A percentile compares a stretch with the other conserved stretches of the same genome.
Conservation (phyloP, 2,113 vertebrate genomes). For the Rhinolophus sinicus region DNA sequence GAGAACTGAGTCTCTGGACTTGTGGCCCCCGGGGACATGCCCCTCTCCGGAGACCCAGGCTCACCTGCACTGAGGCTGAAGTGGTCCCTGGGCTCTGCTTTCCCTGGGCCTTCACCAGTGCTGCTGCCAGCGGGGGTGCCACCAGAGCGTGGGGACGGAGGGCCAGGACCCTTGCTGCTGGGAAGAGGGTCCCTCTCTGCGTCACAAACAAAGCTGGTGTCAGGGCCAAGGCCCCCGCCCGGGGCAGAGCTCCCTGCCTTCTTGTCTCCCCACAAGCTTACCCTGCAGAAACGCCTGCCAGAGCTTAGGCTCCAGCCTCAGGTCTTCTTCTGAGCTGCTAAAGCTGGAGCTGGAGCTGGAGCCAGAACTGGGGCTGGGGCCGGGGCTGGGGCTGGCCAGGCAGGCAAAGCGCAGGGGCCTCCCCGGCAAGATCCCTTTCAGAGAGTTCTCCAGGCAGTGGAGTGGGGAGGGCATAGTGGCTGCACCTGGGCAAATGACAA, state of each 20-base stretch:
- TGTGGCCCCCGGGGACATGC: neutral
- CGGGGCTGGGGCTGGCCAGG: neutral
- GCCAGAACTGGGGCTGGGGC: neutral
- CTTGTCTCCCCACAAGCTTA: neutral
- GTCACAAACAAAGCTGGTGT: neutral
- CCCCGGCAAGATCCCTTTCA: conserved; percentile 67
- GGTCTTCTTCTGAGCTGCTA: conserved; percentile 61
- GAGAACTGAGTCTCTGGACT: neutral
- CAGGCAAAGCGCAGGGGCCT: conserved; percentile 71
- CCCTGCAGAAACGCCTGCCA: conserved; percentile 52
- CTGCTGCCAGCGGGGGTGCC: neutral
- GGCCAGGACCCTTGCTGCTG: neutral
- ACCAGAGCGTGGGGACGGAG: neutral
- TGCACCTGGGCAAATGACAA: neutral
- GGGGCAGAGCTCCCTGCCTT: accelerated
- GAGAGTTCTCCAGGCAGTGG: conserved; percentile 75
- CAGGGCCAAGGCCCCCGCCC: neutral
- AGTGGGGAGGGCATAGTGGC: conserved; percentile 59
- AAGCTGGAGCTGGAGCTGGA: conserved; percentile 24
- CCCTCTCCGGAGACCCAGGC: neutral
- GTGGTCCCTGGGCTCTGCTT: accelerated
- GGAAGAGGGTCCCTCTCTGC: conserved; percentile 44
- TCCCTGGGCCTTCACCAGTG: neutral
- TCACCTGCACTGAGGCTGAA: conserved; percentile 53
- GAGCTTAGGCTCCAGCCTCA: neutral